phyloP scores from a whole-genome alignment of 2,888 invertebrate genomes.

The Pyrocoelia pectoralis region DNA sequence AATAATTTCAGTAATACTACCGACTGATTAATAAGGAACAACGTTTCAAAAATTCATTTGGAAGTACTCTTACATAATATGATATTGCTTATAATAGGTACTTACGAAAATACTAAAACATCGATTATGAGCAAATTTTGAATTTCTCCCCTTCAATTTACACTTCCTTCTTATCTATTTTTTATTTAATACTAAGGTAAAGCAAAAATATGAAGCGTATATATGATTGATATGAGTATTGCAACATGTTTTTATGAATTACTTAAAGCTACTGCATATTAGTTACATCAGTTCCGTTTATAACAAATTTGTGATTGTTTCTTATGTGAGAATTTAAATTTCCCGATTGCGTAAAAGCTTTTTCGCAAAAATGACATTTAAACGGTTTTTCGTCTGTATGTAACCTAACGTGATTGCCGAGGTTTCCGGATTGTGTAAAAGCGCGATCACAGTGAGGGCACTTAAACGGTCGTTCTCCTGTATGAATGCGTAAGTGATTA shows the following conservation, averaged over 20 bases:
- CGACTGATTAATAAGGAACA: slow-evolving; percentile 36
- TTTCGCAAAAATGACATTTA: slow-evolving; percentile 58
- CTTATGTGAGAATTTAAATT: slow-evolving; percentile 58
- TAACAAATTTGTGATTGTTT: slow-evolving; percentile 55
- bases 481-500: slow-evolving; percentile 58
- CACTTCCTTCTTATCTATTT: not conserved
- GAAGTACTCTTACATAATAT: not conserved
- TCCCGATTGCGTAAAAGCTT: slow-evolving; percentile 58
- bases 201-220: slow-evolving; percentile 32
- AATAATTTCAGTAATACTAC: slow-evolving; percentile 33
- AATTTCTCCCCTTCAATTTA: not conserved
- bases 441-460: slow-evolving; percentile 59
- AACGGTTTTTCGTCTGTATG: slow-evolving; percentile 59
- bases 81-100: slow-evolving; percentile 13
- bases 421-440: slow-evolving; percentile 59
- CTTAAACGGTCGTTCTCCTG: slow-evolving; percentile 57
- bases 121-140: slow-evolving; percentile 1
- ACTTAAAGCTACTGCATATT: slow-evolving; percentile 25
- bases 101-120: slow-evolving; percentile 5
- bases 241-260: slow-evolving; percentile 20
- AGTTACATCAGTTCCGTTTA: slow-evolving; percentile 22
- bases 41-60: slow-evolving; percentile 14
- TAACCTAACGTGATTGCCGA: slow-evolving; percentile 57
- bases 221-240: slow-evolving; percentile 35
- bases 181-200: slow-evolving; percentile 19